Conservation (phyloP, 2,797 vertebrate genomes). For the Spondyliosoma cantharus region DNA sequence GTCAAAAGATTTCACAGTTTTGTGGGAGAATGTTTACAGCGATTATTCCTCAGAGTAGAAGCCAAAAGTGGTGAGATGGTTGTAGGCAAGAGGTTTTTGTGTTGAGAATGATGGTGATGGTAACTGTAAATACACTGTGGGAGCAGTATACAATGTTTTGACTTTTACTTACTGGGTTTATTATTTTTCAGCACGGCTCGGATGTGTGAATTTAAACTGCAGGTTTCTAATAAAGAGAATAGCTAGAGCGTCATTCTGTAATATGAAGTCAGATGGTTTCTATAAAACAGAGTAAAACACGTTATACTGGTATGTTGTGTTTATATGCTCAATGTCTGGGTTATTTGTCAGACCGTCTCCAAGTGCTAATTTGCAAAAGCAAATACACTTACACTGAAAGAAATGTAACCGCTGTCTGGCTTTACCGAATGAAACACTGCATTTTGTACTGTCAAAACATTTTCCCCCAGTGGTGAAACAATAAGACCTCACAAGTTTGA, state of each 20-base stretch:
- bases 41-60: conserved; percentile 18
- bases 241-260: neutral
- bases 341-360: no score
- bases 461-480: no score
- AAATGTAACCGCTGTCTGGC: no score
- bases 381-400: no score
- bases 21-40: conserved; percentile 35
- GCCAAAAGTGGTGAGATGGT: conserved; percentile 22
- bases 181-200: neutral
- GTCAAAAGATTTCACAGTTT: conserved; percentile 20
- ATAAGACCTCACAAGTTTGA: no score
- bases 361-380: no score
- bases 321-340: no score
- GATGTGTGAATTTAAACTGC: neutral
- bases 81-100: conserved; percentile 16
- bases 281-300: neutral
- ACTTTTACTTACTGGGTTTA: neutral
- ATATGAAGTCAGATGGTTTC: neutral
- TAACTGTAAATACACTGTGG: conserved; percentile 15
- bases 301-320: no score
- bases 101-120: conserved; percentile 20
- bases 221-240: neutral
- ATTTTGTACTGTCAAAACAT: no score
- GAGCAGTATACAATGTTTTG: neutral
- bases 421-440: no score